These are phyloP conservation scores for Siphonodentalium dalli DNA, from an alignment of 2,888 invertebrate species.

Conservation along the genomic window DNA sequence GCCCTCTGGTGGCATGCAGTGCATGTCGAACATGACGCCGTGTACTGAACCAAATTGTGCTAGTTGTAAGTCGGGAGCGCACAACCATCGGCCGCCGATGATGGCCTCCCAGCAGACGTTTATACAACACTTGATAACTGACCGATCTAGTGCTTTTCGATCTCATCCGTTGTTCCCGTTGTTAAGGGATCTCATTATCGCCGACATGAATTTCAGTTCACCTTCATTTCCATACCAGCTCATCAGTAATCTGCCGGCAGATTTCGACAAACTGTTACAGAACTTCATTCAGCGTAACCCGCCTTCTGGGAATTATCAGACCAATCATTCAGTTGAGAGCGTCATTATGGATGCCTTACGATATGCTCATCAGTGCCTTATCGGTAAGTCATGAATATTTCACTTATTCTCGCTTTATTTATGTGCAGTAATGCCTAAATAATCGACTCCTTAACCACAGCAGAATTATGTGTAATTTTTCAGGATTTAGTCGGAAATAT, in stretches of 20 bases:
- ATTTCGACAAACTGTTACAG: conserved; percentile 61
- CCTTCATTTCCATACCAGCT: conserved; percentile 62
- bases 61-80: conserved; percentile 47
- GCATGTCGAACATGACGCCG: conserved; percentile 29
- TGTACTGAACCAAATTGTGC: conserved; percentile 47
- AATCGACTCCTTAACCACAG: too few species aligned
- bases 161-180: conserved; percentile 63
- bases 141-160: conserved; percentile 60
- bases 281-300: conserved; percentile 62
- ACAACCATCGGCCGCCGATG: conserved; percentile 44
- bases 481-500: too few species aligned
- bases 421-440: too few species aligned
- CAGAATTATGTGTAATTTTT: too few species aligned
- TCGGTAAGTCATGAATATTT: conserved; percentile 57
- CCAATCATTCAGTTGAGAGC: conserved; percentile 59
- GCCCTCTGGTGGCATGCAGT: conserved; percentile 27
- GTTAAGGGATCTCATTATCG: conserved; percentile 62
- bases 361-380: conserved; percentile 61
- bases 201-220: conserved; percentile 63
- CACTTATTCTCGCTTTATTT: too few species aligned
- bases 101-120: conserved; percentile 59
- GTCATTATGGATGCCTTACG: conserved; percentile 63
- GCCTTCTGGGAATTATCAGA: conserved; percentile 54
- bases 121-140: conserved; percentile 60
- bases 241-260: conserved; percentile 59